These are phyloP conservation scores for Gorilla gorilla DNA, from an alignment of 2,113 vertebrate genomes.

Conservation along the genomic window DNA sequence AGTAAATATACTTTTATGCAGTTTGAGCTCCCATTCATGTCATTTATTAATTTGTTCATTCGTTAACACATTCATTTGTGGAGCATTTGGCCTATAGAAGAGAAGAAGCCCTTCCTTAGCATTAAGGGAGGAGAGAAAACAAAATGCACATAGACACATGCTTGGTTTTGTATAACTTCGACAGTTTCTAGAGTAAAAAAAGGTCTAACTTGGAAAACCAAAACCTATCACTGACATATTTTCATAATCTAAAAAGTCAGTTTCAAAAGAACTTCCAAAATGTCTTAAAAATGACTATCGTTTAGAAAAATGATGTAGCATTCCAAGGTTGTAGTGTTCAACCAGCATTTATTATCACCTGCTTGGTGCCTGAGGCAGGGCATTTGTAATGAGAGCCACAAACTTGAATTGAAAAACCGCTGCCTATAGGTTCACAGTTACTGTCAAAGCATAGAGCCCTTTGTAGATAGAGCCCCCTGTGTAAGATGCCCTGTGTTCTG, in stretches of 20 bases:
- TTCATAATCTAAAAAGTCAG: neutral
- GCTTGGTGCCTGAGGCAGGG: too few relatives aligned
- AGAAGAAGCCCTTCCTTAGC: neutral
- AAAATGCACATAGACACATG: neutral
- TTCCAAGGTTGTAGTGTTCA: too few relatives aligned
- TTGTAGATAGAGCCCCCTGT: too few relatives aligned
- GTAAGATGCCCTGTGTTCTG: too few relatives aligned
- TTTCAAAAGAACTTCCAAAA: neutral
- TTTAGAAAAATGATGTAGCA: too few relatives aligned
- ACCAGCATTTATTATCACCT: too few relatives aligned
- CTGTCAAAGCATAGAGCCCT: too few relatives aligned
- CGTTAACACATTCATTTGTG: neutral
- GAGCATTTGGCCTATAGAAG: neutral
- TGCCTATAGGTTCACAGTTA: too few relatives aligned
- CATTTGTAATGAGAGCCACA: too few relatives aligned
- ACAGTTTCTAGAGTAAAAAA: neutral
- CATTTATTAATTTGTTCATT: neutral
- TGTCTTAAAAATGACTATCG: neutral
- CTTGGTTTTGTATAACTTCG: neutral
- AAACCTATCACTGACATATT: neutral
- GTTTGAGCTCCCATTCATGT: neutral
- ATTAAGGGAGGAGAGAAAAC: neutral
- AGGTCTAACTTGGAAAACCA: neutral
- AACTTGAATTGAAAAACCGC: too few relatives aligned
- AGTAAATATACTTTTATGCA: neutral